Evolutionary conservation across 2,113 vertebrate species (phyloP).

Genomic region (Galbula dea): DNA sequence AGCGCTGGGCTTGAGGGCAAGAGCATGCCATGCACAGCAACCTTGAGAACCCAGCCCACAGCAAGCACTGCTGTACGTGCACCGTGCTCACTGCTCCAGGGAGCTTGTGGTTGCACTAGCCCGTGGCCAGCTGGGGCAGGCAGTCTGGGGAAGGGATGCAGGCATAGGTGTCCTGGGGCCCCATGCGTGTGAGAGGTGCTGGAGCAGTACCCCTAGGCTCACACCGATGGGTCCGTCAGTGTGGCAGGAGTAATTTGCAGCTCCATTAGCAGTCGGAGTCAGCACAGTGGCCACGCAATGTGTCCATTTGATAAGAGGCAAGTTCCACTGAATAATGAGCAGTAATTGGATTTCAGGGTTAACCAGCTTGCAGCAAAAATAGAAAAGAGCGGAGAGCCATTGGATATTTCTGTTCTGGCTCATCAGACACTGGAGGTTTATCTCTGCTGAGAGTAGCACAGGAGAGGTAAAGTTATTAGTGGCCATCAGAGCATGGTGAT

Average conservation of each 20-base stretch:
- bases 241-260: constrained; percentile 20
- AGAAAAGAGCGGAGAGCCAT: constrained; percentile 43
- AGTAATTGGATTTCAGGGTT: constrained; percentile 74
- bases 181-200: fast-evolving
- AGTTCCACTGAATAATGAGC: constrained; percentile 67
- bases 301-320: constrained; percentile 49
- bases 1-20: background rate
- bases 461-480: constrained; percentile 68
- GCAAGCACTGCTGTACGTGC: fast-evolving
- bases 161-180: background rate
- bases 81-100: fast-evolving
- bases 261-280: constrained; percentile 6
- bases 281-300: background rate
- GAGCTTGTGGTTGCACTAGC: background rate
- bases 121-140: fast-evolving
- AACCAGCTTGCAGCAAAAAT: constrained; percentile 61
- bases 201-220: background rate
- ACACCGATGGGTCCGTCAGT: background rate
- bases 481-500: constrained; percentile 55
- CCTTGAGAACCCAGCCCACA: background rate
- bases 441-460: constrained; percentile 62
- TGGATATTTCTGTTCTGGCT: constrained; percentile 69
- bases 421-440: constrained; percentile 65
- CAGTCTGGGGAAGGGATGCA: background rate
- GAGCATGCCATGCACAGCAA: fast-evolving